Base-by-base conservation (phyloP, 2,797 vertebrate species). In the Odontamblyopus lacepedii region DNA sequence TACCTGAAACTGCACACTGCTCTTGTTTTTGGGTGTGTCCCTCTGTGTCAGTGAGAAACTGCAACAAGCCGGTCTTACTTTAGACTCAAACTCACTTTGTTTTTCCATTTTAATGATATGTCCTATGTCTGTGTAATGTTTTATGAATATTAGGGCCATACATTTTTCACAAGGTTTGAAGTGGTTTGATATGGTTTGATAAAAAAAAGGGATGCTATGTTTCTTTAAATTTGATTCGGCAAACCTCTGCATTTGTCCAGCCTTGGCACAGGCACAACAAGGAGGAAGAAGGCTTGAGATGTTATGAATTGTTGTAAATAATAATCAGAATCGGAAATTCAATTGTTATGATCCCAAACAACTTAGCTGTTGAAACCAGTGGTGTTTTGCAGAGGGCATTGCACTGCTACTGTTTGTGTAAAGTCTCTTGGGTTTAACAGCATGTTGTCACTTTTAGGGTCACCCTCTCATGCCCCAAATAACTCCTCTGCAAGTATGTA, bases 1-100 rank as follows among this genome's bases (percentile, higher is more conserved):
- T 32, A 53, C 27, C 65, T 67, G 44, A 65, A 65, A 65, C 26
- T 27, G 44, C 23, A 19, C 6, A 26, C 27, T 29, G 19, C 12
- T n/a, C 44, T 48, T 23, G 26, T 27, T 9, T 67, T 67, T 19
- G 50, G 65, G 65, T 30, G 27, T 67, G 65, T 66, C 63, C 16
- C 48, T 53, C 61, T 19, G 30, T 63, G 50, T 32, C 65, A n/a
- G n/a, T 27, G 64, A 16, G 50, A 67, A 53, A 32, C 27, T 29
- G 27, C 3, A 48, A 66, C 41, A 44, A 63, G 18, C 30, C 38
- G 30, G 19, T 35, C 18, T 38, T 26, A 26, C 5, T 9, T 9
- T 29, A 29, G 41, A 48, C 15, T 26, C 61, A 65, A 29, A 15
- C 16, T 16, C 35, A 41, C 38, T 64, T 66, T 63, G 61, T 32